Percentiles rank a stretch among this genome's conserved stretches.
Evolutionary conservation across 1,140 invertebrate genomes (phyloP).

Genomic region (Calycopis cecrops): DNA sequence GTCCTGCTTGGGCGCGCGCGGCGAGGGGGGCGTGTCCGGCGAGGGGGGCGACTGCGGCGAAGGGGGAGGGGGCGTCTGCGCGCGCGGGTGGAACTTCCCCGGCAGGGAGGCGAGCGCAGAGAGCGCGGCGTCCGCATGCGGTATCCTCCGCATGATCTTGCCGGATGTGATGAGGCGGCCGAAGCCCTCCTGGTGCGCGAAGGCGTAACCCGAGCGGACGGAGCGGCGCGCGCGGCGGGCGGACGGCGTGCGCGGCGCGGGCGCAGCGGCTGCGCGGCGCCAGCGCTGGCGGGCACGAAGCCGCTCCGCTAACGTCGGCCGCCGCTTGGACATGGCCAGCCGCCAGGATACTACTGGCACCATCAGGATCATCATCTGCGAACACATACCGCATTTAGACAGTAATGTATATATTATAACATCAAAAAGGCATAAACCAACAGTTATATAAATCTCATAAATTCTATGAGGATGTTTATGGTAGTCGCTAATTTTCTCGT

Average conservation of each 20-base stretch:
- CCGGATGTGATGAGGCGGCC: conserved; percentile 98
- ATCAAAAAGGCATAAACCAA: too few species aligned
- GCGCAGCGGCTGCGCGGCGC: conserved; percentile 75
- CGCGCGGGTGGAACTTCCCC: conserved; percentile 56
- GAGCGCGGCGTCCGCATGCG: conserved; percentile 78
- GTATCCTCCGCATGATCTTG: conserved; percentile 94
- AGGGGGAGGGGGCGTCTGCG: conserved; percentile 35
- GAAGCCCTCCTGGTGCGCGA: conserved; percentile 98
- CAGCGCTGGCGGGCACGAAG: conserved; percentile 83
- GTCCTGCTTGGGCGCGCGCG: conserved; percentile 56
- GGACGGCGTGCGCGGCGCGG: conserved; percentile 89
- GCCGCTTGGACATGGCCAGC: conserved; percentile 92
- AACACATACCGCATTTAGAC: conserved; percentile 22
- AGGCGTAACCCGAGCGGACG: conserved; percentile 97
- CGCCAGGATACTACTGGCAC: conserved; percentile 96
- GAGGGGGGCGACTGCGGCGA: conserved; percentile 23
- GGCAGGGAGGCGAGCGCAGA: conserved; percentile 66
- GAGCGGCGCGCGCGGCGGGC: conserved; percentile 90
- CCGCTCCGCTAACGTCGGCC: conserved; percentile 93
- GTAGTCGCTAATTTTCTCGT: too few species aligned
- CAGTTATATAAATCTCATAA: too few species aligned
- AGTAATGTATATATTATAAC: neutral
- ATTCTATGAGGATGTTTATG: too few species aligned
- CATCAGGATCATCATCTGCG: conserved; percentile 85
- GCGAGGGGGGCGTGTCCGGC: conserved; percentile 31